Conservation (phyloP, 1,140 invertebrate genomes). For the Bemisia tabaci region DNA sequence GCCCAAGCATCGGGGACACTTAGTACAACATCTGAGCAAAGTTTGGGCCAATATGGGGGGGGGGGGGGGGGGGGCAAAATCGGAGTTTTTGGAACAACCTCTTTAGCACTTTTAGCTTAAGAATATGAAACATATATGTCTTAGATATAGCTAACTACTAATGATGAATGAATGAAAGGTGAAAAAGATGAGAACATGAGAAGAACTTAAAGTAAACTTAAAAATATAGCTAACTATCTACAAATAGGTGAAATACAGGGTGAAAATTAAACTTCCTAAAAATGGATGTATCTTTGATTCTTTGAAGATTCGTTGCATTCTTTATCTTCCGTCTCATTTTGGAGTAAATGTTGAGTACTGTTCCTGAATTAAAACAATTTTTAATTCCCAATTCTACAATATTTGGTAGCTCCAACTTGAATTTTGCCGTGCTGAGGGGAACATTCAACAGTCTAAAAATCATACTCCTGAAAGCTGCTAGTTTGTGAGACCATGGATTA, state of each 20-base stretch:
- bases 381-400: not conserved
- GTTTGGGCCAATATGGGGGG: no score
- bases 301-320: not conserved
- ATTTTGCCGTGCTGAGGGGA: not conserved
- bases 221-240: no score
- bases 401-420: not conserved
- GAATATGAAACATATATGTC: no score
- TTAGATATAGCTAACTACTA: no score
- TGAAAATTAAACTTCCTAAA: not conserved
- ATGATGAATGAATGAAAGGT: no score
- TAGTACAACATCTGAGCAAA: no score
- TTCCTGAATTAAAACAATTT: not conserved
- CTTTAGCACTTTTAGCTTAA: no score
- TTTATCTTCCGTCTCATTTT: not conserved
- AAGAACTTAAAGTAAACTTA: no score
- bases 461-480: not conserved
- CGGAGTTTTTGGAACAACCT: no score
- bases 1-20: no score
- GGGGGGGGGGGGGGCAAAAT: no score
- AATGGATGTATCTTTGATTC: not conserved
- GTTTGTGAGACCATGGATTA: not conserved
- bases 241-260: not conserved
- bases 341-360: not conserved
- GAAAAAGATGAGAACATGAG: no score
- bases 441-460: not conserved